Evolutionary conservation across 2,113 vertebrate species (phyloP), one percentile per base, ranked within the genome.

Genomic region (Oxygymnocypris stewartii): DNA sequence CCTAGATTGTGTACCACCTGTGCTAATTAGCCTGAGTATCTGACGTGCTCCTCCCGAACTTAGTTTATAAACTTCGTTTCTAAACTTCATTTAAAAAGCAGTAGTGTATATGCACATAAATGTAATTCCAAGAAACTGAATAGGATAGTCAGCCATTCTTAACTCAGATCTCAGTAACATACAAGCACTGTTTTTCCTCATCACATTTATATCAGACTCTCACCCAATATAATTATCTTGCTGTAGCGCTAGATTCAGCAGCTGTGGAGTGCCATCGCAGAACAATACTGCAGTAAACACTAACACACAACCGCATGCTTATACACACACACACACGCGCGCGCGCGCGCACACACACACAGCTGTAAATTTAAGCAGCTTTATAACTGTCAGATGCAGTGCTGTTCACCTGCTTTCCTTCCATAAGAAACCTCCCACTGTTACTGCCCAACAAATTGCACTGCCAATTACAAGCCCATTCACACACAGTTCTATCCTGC

Each of bases 391-490:
- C 87, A 84, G 80, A 86, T 31, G 18, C 40, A 47, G 79, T 78
- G 51, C 80, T 42, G 78, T 85, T 84, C 88, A 89, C 82, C 88
- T 82, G 82, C 78, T 87, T 61, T 57, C 25, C 59, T 87, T 76
- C 76, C 78, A 79, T 86, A 79, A 78, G 73, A 85, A 31, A 51
- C 79, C 74, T 85, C 82, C 69, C 82, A 69, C 85, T 44, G 79
- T 87, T 84, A 87, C 47, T 71, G 79, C 85, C 69, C 49, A 54
- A 79, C 86, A 87, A 85, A 86, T 84, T 84, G 86, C 67, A 76
- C 63, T 79, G 35, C 61, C 80, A 87, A 75, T 84, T 76, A 88
- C 67, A 42, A 47, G 31, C 57, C 83, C 51, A 87, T 69, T 84
- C 67, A 49, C 80, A 82, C 80, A 49, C 61, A 83, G 4, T 9